Conservation (phyloP, 2,888 invertebrate genomes). For the Beris chalybata region DNA sequence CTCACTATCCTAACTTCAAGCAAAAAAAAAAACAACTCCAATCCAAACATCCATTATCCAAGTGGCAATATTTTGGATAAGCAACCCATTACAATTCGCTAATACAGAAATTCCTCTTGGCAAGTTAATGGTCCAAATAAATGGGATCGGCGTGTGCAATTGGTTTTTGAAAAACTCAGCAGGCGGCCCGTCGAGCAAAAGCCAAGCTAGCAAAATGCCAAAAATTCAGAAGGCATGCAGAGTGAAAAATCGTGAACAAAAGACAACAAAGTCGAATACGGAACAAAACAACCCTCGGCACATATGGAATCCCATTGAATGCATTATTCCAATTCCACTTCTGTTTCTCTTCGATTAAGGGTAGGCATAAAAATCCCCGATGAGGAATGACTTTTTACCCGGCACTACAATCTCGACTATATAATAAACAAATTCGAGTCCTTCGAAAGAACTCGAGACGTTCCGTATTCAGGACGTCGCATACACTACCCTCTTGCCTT, state of each 20-base stretch:
- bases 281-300: conserved; percentile 31
- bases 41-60: too few species aligned
- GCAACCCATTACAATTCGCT: neutral
- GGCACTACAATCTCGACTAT: conserved; percentile 20
- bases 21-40: too few species aligned
- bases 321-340: conserved; percentile 22
- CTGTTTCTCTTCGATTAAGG: conserved; percentile 27
- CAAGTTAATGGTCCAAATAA: conserved; percentile 20
- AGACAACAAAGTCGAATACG: conserved; percentile 24
- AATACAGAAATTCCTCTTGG: conserved; percentile 12
- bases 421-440: conserved; percentile 23
- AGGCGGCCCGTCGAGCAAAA: neutral
- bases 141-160: conserved; percentile 21
- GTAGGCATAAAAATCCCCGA: conserved; percentile 15
- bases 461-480: conserved; percentile 3
- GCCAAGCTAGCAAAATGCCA: conserved; percentile 4
- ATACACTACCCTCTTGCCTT: neutral
- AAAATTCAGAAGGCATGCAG: conserved; percentile 27
- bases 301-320: conserved; percentile 19
- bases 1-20: too few species aligned
- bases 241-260: conserved; percentile 28
- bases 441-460: conserved; percentile 17
- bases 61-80: too few species aligned
- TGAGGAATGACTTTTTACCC: conserved; percentile 27
- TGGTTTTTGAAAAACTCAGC: conserved; percentile 29